A percentile compares a stretch with the other conserved stretches of the same genome.
These are phyloP conservation scores for Tiaroga cobitis DNA, from an alignment of 2,797 vertebrate genomes.

Conservation along the genomic window DNA sequence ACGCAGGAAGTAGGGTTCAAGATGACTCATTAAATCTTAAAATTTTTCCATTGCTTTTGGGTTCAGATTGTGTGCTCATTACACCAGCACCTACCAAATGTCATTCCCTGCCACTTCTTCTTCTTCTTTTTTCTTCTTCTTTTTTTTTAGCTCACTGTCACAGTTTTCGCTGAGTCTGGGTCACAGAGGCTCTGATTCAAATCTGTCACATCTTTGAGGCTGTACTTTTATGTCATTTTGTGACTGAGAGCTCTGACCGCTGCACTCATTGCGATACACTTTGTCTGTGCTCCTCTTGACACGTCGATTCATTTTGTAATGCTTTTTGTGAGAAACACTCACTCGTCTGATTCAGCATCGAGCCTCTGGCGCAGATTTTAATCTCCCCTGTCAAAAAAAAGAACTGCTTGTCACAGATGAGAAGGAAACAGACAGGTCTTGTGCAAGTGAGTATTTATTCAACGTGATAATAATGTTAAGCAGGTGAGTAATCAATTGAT, in stretches of 20 bases:
- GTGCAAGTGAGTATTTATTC: too few relatives aligned
- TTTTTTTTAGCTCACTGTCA: background rate
- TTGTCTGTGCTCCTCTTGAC: conserved; percentile 8
- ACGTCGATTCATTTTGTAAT: background rate
- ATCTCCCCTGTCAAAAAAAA: conserved; percentile 19
- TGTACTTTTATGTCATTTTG: conserved; percentile 22
- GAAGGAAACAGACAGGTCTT: too few relatives aligned
- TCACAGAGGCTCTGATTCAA: background rate
- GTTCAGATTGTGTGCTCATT: conserved; percentile 22
- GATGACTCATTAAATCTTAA: conserved; percentile 26
- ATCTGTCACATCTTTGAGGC: background rate
- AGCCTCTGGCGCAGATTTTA: background rate
- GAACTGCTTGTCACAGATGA: too few relatives aligned
- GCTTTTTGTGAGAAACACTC: conserved; percentile 13
- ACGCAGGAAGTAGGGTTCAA: background rate
- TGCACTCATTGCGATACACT: conserved; percentile 3
- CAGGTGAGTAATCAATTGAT: too few relatives aligned
- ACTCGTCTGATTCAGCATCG: background rate
- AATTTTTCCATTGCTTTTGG: conserved; percentile 23
- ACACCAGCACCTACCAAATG: conserved; percentile 21
- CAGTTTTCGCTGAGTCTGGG: conserved; percentile 23
- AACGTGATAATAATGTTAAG: too few relatives aligned
- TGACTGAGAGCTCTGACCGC: conserved; percentile 5
- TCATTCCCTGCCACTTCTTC: background rate
- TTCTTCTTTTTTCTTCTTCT: background rate